These are phyloP conservation scores for Heliconius sara DNA, from an alignment of 2,888 invertebrate species.

Conservation along the genomic window DNA sequence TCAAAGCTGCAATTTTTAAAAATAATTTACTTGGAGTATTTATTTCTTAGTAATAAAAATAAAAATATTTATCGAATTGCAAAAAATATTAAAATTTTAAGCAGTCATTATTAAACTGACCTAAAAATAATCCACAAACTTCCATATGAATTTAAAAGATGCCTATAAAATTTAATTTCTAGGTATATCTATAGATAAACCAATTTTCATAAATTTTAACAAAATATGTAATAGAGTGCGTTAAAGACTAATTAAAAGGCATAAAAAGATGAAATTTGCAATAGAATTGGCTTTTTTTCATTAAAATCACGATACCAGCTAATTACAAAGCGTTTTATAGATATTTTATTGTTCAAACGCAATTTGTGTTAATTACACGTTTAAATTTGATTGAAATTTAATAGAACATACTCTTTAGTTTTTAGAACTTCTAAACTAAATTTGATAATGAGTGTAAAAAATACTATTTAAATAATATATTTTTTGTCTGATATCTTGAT, in stretches of 20 bases:
- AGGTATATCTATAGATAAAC: neutral
- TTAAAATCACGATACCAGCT: constrained; percentile 36
- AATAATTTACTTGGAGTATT: neutral
- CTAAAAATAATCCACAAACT: neutral
- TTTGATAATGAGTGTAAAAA: neutral
- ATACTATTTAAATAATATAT: neutral
- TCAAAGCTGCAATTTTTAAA: neutral
- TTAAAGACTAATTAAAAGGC: constrained; percentile 32
- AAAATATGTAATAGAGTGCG: neutral
- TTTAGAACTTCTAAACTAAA: too few relatives aligned
- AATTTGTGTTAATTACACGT: constrained; percentile 6
- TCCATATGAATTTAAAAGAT: neutral
- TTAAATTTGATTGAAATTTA: neutral
- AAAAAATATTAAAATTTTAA: neutral
- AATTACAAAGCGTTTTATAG: constrained; percentile 32
- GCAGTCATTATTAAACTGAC: neutral
- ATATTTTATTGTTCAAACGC: constrained; percentile 22
- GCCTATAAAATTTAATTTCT: neutral
- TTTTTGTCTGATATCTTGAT: neutral
- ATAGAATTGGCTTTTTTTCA: constrained; percentile 43
- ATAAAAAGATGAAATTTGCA: constrained; percentile 40
- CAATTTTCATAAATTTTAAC: neutral
- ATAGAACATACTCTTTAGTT: neutral
- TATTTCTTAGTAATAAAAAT: neutral
- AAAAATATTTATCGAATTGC: neutral